Conservation (phyloP, 1,140 invertebrate genomes). For the Choristoneura fumiferana region DNA sequence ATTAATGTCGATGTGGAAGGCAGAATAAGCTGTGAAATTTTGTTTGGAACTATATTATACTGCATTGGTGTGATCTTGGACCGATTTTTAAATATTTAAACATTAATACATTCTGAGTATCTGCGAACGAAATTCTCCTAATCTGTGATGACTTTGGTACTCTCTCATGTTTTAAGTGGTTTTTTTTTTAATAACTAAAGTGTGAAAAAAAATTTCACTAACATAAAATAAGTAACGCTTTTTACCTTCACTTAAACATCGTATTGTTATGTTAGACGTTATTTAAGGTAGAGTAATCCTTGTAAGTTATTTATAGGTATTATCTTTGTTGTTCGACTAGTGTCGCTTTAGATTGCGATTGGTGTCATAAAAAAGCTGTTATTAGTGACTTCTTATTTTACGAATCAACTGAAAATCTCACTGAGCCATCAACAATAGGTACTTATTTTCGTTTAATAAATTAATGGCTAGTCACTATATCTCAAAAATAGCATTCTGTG, state of each 20-base stretch:
- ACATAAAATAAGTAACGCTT: constrained; percentile 58
- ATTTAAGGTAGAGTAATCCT: constrained; percentile 33
- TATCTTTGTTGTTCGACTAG: constrained; percentile 11
- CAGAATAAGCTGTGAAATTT: too few species aligned
- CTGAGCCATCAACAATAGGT: constrained; percentile 12
- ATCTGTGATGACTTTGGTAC: constrained; percentile 78
- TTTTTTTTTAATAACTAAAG: constrained; percentile 62
- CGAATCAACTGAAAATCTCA: constrained; percentile 5
- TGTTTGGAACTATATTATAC: too few species aligned
- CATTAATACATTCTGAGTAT: too few species aligned
- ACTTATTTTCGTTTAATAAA: constrained; percentile 14
- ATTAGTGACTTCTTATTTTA: constrained; percentile 9
- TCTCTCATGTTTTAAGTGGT: constrained; percentile 74
- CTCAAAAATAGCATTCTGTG: constrained; percentile 62
- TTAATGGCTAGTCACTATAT: constrained; percentile 27
- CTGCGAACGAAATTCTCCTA: constrained; percentile 69
- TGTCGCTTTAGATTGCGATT: constrained; percentile 23
- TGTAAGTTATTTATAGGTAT: constrained; percentile 2
- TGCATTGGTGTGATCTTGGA: too few species aligned
- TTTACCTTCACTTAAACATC: constrained; percentile 37
- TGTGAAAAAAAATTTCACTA: constrained; percentile 51
- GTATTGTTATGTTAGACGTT: constrained; percentile 48
- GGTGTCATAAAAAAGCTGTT: constrained; percentile 17
- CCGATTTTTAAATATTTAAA: too few species aligned
- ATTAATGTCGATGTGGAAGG: too few species aligned